Base-by-base conservation (phyloP, 2,797 vertebrate genomes). In the Lepus oiostolus region DNA sequence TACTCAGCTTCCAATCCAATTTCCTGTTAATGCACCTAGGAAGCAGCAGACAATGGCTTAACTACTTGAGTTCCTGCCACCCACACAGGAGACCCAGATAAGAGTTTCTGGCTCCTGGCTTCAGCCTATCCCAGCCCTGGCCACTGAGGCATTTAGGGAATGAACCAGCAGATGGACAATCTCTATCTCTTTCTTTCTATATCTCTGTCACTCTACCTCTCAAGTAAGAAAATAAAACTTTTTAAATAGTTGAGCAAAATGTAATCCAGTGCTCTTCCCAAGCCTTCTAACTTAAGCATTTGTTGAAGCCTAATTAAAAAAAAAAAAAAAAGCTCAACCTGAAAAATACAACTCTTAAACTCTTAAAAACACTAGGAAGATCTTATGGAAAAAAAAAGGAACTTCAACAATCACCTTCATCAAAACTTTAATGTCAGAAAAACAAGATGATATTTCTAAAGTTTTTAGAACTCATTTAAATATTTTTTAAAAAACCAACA, bases 301-400 rank as follows among this genome's bases (percentile, higher is more conserved):
- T 95, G 68, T 58, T 54, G 7, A 90, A 65, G 35, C 21, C 42
- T 92, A 93, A 76, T 72, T 70, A 86, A 88, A 32, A 74, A 79
- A 88, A 32, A 74, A 87, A 65, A 84, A 77, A 54, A 50, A 2
- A 90, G 54, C 30, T 52, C 11, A 75, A 47, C 7, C 60, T 76
- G 76, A 75, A 74, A 67, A 84, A 60, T 79, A 67, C 8, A 87
- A 82, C 80, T 60, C 81, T 70, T 9, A 28, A 24, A 28, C 26
- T 63, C 22, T 19, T 62, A 67, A 9, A 67, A 67, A 9, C 68
- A 35, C 19, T 21, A 71, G 32, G 32, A 71, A 38, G 68, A 9
- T 4, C 4, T 4, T 35, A 28, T n/a, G 68, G 16, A 21, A 17
- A 63, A 75, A 75, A 42, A 42, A 70, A 70, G 21, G 12, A 94